Conservation (phyloP, 2,113 vertebrate species). For the Edolisoma coerulescens region DNA sequence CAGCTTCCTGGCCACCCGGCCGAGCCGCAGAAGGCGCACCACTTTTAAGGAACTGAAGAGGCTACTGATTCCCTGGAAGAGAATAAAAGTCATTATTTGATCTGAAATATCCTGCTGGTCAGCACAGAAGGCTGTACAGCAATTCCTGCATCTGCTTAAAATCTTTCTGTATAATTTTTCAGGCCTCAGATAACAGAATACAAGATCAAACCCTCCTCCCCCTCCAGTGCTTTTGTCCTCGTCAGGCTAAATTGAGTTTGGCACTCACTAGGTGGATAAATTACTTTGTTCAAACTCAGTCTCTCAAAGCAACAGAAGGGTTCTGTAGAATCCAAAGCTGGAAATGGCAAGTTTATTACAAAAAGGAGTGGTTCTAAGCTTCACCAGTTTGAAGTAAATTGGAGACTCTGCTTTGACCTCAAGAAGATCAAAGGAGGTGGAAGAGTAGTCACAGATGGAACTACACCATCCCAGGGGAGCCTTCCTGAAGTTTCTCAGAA, state of each 20-base stretch:
- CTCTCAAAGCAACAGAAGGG: neutral
- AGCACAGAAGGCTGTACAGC: neutral
- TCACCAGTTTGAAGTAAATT: neutral
- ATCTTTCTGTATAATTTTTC: neutral
- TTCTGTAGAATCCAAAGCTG: neutral
- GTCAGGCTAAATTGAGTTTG: neutral
- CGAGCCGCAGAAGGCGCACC: constrained; percentile 90
- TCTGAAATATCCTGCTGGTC: neutral
- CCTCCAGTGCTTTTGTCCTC: neutral
- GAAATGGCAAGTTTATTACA: neutral
- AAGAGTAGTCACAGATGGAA: neutral
- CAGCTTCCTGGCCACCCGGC: constrained; percentile 92
- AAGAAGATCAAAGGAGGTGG: neutral
- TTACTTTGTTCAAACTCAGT: neutral
- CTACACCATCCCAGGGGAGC: neutral
- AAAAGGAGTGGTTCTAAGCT: neutral
- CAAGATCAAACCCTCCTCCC: neutral
- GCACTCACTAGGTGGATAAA: neutral
- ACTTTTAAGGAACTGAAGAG: constrained; percentile 98
- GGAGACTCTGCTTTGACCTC: neutral
- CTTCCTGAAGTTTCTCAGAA: neutral
- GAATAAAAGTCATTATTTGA: neutral
- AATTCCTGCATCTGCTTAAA: neutral
- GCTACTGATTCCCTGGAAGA: constrained; percentile 91
- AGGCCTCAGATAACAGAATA: neutral